These are phyloP conservation scores for Orchesella cincta DNA, from an alignment of 1,140 invertebrate genomes.

Conservation along the genomic window DNA sequence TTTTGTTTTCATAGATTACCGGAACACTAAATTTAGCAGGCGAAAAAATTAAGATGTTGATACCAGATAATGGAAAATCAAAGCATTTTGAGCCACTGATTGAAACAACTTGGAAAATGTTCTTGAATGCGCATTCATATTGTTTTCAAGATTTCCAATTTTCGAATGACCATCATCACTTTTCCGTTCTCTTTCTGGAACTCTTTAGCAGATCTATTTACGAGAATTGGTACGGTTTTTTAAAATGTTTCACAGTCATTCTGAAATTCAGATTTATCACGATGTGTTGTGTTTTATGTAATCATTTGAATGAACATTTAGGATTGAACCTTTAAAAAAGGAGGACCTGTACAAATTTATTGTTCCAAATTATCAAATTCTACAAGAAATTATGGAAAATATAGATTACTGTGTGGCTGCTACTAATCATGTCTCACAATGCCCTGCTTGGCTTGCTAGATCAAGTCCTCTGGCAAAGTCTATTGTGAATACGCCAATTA, in stretches of 20 bases:
- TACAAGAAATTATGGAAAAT: conserved; percentile 40
- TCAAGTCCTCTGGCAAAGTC: not conserved
- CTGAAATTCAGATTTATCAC: not conserved
- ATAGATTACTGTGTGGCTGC: conserved; percentile 47
- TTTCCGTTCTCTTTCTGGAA: conserved; percentile 34
- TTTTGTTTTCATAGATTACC: conserved; percentile 22
- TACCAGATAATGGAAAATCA: conserved; percentile 11
- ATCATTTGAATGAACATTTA: conserved; percentile 7
- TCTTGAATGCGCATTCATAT: conserved; percentile 43
- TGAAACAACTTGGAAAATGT: conserved; percentile 45
- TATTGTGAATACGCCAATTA: conserved; percentile 1
- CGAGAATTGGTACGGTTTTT: conserved; percentile 43
- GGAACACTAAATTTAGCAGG: not conserved
- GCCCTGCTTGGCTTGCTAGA: conserved; percentile 39
- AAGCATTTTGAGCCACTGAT: conserved; percentile 39
- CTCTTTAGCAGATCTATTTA: conserved; percentile 42
- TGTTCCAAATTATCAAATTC: conserved; percentile 22
- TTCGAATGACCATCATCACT: conserved; percentile 44
- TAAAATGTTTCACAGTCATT: conserved; percentile 1
- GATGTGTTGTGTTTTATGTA: not conserved
- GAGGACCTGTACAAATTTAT: conserved; percentile 39
- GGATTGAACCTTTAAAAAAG: conserved; percentile 28
- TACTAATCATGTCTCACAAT: not conserved
- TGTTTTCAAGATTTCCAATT: conserved; percentile 38
- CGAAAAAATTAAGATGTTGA: not conserved